These are phyloP conservation scores for Podarcis lilfordi DNA, from an alignment of 2,797 vertebrate species.

Conservation along the genomic window DNA sequence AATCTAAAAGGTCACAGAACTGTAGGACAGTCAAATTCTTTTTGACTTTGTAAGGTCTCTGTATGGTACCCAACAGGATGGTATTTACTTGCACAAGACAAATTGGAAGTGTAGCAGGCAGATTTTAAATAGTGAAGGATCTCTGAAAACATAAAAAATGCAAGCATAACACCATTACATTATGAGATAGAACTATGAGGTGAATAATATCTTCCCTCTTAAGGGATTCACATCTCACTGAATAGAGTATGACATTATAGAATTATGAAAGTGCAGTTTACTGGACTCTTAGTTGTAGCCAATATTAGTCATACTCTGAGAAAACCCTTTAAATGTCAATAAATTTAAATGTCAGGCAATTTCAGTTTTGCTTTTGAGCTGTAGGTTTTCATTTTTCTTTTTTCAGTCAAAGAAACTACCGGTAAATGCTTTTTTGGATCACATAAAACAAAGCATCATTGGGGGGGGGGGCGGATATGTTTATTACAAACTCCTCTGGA, in stretches of 20 bases:
- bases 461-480: slow-evolving; percentile 33
- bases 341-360: slow-evolving; percentile 34
- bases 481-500: slow-evolving; percentile 42
- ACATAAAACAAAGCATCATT: slow-evolving; percentile 53
- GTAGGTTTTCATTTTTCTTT: slow-evolving; percentile 45
- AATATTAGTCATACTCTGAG: too few relatives aligned
- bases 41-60: too few relatives aligned
- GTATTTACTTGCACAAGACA: background rate
- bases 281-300: background rate
- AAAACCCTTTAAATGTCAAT: too few relatives aligned
- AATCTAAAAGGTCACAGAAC: background rate
- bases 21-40: background rate
- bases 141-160: background rate
- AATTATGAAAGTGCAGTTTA: background rate
- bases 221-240: background rate
- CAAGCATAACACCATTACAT: background rate
- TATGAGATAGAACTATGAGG: background rate
- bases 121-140: too few relatives aligned
- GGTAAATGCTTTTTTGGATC: slow-evolving; percentile 53
- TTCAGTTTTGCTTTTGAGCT: slow-evolving; percentile 64
- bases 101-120: background rate
- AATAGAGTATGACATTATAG: background rate
- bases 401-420: slow-evolving; percentile 53
- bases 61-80: too few relatives aligned
- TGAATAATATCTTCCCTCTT: background rate